Evolutionary conservation across 92 coral and sea anemone genomes (phyloP), one percentile per base, ranked within the genome.

Genomic region (Paragorgia papillata): DNA sequence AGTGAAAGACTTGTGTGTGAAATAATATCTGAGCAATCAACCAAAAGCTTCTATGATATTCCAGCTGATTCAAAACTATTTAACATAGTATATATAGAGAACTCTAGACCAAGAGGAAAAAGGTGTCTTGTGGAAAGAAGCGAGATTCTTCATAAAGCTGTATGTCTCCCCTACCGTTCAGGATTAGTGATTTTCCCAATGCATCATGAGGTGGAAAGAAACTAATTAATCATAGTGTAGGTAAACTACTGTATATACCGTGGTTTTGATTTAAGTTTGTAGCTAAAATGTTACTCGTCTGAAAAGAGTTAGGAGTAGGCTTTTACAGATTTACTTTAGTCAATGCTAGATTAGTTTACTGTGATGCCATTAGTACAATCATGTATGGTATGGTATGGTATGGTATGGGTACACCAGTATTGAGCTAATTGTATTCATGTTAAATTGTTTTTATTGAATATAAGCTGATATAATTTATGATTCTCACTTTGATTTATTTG

Each of bases 51-150:
- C 9, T 21, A 7, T 59, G 26, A 59, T 4, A 5, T 8, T 22
- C 29, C 66, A 29, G 66, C 66, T 28, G 35, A 28, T 59, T 59
- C 66, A 14, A 59, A 59, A 25, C 66, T 59, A 21, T 59, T 59
- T 25, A 22, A 59, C 66, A 59, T 59, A 2, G 33, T 59, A 2
- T 59, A 59, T 59, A 32, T 59, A 59, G 18, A 21, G 6, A 59
- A 59, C 35, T n/a, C 5, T 13, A 4, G n/a, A 6, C 66, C 9
- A 28, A 59, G 18, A 28, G 66, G 3, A 21, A 59, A 59, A 59
- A 21, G 66, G 7, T 7, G 32, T 21, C 29, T 59, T 21, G 31
- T 59, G 32, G 32, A 21, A 29, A 59, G 35, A 22, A 4, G 35
- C 6, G 30, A 28, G 3, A 28, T 59, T 7, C 30, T 59, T 7